These are phyloP conservation scores for Ginglymostoma cirratum DNA, from an alignment of 2,113 vertebrate species.

Conservation along the genomic window DNA sequence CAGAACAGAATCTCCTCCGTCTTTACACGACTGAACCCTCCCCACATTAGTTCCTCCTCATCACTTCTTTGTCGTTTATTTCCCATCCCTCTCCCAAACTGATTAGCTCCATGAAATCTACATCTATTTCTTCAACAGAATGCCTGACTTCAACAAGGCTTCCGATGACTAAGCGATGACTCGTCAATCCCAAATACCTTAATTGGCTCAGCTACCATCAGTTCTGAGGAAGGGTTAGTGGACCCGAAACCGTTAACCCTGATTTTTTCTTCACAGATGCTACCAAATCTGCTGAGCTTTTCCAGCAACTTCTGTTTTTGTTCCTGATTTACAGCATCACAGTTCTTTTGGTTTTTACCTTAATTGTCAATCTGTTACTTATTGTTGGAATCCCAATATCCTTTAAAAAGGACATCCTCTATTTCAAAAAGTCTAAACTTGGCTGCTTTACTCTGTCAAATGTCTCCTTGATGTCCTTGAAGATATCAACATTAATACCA, in stretches of 20 bases:
- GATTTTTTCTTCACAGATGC: too few relatives aligned
- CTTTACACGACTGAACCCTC: not conserved
- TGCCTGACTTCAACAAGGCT: not conserved
- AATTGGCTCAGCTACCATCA: too few relatives aligned
- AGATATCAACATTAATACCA: not conserved
- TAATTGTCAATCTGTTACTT: not conserved
- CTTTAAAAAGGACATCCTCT: not conserved
- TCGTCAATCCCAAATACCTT: not conserved
- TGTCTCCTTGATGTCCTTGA: not conserved
- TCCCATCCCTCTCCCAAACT: not conserved
- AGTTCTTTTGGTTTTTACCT: too few relatives aligned
- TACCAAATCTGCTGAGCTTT: too few relatives aligned
- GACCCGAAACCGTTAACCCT: too few relatives aligned
- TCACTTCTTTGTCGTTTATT: not conserved
- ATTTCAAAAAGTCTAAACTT: not conserved
- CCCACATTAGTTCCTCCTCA: not conserved
- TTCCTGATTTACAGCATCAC: too few relatives aligned
- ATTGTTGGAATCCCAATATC: not conserved
- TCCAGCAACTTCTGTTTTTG: too few relatives aligned
- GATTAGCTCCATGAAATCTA: not conserved
- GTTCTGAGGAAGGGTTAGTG: too few relatives aligned
- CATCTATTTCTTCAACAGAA: not conserved
- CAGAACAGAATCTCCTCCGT: not conserved
- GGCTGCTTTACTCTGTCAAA: not conserved
- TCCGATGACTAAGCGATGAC: not conserved